Conservation (phyloP, 2,888 invertebrate species). For the Eristalis intricaria region DNA sequence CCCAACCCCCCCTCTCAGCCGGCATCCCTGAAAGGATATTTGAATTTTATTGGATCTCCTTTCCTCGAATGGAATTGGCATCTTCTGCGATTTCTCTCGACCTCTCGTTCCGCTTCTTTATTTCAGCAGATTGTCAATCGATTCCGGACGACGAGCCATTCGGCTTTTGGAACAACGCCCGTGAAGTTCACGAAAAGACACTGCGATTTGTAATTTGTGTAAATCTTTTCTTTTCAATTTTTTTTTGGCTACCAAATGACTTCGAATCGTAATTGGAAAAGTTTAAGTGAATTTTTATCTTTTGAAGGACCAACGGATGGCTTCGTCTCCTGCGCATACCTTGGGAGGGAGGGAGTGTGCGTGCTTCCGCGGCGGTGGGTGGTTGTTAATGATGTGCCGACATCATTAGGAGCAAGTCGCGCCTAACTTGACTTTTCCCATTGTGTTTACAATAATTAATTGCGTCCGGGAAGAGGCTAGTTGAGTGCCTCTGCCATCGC, state of each 20-base stretch:
- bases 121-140: constrained; percentile 67
- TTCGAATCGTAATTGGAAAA: constrained; percentile 73
- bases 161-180: background rate
- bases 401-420: constrained; percentile 46
- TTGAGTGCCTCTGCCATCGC: background rate
- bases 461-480: constrained; percentile 34
- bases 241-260: constrained; percentile 50
- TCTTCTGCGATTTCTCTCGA: constrained; percentile 18
- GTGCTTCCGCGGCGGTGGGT: too few relatives aligned
- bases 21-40: constrained; percentile 62
- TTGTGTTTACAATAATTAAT: constrained; percentile 69
- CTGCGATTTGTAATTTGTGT: constrained; percentile 73
- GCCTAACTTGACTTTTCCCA: constrained; percentile 60
- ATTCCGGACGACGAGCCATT: constrained; percentile 16
- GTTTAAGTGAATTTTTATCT: constrained; percentile 73
- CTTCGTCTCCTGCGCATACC: constrained; percentile 8
- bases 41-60: constrained; percentile 67
- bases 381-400: constrained; percentile 63
- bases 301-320: constrained; percentile 6
- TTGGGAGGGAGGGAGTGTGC: background rate
- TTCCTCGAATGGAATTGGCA: constrained; percentile 28
- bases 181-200: constrained; percentile 40
- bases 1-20: constrained; percentile 1
- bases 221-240: constrained; percentile 69
- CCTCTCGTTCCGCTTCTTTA: constrained; percentile 57